phyloP scores from a whole-genome alignment of 2,113 vertebrate species.

The Pteronura brasiliensis region DNA sequence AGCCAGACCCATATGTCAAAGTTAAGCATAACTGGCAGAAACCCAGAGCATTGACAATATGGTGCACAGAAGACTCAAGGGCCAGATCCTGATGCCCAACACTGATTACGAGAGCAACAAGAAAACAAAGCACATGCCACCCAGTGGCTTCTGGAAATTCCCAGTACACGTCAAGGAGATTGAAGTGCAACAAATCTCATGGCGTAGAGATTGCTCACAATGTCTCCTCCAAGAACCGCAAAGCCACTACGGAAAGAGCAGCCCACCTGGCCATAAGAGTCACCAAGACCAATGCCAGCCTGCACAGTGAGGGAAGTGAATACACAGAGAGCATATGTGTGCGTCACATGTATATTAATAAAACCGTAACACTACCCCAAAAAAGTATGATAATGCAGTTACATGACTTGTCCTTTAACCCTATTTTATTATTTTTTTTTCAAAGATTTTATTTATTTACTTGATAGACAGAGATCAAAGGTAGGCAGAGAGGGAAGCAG shows the following conservation, averaged over 20 bases:
- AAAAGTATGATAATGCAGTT: background rate
- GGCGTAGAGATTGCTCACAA: background rate
- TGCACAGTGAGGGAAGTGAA: background rate
- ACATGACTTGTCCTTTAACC: background rate
- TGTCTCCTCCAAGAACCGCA: background rate
- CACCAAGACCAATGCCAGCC: background rate
- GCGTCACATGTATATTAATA: background rate
- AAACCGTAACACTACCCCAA: background rate
- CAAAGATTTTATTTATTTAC: too few species aligned
- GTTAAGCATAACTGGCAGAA: background rate
- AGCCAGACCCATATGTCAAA: background rate
- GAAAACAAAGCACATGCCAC: background rate
- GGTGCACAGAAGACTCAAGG: background rate
- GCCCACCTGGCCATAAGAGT: background rate
- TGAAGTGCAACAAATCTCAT: background rate
- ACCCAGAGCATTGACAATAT: background rate
- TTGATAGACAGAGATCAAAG: too few species aligned
- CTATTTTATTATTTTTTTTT: background rate
- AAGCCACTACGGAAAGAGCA: background rate
- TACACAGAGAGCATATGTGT: background rate
- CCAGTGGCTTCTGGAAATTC: background rate
- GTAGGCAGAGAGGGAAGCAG: too few species aligned
- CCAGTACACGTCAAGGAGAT: background rate
- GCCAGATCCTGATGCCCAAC: background rate
- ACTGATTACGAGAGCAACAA: background rate